Percentiles rank a stretch among this genome's conserved stretches.
Evolutionary conservation across 2,113 vertebrate genomes (phyloP).

Genomic region (Todiramphus saurophagus): DNA sequence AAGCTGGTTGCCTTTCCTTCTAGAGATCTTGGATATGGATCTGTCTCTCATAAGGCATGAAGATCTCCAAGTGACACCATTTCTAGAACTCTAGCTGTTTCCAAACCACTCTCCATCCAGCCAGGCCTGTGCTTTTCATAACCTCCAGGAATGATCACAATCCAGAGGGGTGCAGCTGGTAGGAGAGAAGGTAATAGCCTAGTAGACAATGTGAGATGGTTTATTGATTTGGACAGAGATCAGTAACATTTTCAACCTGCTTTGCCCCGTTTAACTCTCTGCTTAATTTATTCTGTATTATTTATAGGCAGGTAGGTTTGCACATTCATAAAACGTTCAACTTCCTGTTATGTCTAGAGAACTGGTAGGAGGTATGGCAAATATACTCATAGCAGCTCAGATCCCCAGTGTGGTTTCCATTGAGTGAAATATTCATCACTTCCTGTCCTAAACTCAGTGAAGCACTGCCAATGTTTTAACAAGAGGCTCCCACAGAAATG

Average conservation of each 20-base stretch:
- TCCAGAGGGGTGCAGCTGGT: background rate
- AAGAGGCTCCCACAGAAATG: background rate
- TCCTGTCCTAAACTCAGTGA: slow-evolving; percentile 10
- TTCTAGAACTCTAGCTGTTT: background rate
- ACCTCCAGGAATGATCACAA: background rate
- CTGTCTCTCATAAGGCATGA: background rate
- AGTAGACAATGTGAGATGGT: background rate
- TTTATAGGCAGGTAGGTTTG: slow-evolving; percentile 45
- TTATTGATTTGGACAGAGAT: background rate
- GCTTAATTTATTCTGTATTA: slow-evolving; percentile 20
- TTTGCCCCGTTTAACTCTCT: background rate
- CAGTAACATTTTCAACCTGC: slow-evolving; percentile 10
- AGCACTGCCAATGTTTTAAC: background rate
- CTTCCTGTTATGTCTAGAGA: slow-evolving; percentile 47
- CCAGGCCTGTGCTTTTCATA: background rate
- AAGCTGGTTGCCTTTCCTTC: background rate
- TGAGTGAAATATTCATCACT: slow-evolving; percentile 48
- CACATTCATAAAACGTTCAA: slow-evolving; percentile 35
- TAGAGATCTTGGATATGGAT: background rate
- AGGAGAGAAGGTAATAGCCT: background rate
- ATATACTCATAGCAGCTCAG: slow-evolving; percentile 12
- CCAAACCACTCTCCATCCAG: background rate
- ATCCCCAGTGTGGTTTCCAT: slow-evolving; percentile 29
- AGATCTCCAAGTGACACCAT: background rate
- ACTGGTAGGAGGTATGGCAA: slow-evolving; percentile 48